A percentile compares a stretch with the other conserved stretches of the same genome.
Evolutionary conservation across 2,113 vertebrate genomes (phyloP).

Genomic region (Brachyistius frenatus): DNA sequence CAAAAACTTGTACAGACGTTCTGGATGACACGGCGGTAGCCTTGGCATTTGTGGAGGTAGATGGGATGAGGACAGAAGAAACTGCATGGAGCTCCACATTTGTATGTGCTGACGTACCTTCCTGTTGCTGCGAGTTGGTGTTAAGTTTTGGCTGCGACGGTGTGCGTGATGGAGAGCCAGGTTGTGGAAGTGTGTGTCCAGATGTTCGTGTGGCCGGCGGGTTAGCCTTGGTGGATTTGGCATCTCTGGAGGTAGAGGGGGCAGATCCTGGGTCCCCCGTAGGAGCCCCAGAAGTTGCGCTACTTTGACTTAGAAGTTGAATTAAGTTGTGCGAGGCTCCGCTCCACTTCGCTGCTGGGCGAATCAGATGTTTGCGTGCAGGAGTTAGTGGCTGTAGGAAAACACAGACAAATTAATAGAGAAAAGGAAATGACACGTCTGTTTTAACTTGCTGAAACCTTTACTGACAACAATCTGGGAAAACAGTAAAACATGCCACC

Average conservation of each 20-base stretch:
- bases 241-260: constrained; percentile 75
- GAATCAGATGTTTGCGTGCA: constrained; percentile 73
- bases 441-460: too few species aligned
- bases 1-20: background rate
- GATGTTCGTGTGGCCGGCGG: constrained; percentile 49
- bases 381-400: constrained; percentile 61
- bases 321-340: constrained; percentile 23
- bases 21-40: constrained; percentile 19
- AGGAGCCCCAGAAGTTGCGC: constrained; percentile 15
- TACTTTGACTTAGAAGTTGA: constrained; percentile 45
- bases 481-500: too few species aligned
- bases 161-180: constrained; percentile 38
- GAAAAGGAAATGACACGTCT: background rate
- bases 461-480: too few species aligned
- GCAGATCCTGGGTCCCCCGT: constrained; percentile 16
- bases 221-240: constrained; percentile 40
- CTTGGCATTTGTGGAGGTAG: constrained; percentile 69
- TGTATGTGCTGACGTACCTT: constrained; percentile 29
- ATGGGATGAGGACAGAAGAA: constrained; percentile 47
- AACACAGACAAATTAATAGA: background rate
- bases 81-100: constrained; percentile 36
- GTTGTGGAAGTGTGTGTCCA: constrained; percentile 32
- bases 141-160: constrained; percentile 52
- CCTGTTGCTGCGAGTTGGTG: constrained; percentile 33
- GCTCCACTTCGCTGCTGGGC: constrained; percentile 74